Base-by-base conservation (phyloP, 2,113 vertebrate species). In the Tachysurus vachellii region DNA sequence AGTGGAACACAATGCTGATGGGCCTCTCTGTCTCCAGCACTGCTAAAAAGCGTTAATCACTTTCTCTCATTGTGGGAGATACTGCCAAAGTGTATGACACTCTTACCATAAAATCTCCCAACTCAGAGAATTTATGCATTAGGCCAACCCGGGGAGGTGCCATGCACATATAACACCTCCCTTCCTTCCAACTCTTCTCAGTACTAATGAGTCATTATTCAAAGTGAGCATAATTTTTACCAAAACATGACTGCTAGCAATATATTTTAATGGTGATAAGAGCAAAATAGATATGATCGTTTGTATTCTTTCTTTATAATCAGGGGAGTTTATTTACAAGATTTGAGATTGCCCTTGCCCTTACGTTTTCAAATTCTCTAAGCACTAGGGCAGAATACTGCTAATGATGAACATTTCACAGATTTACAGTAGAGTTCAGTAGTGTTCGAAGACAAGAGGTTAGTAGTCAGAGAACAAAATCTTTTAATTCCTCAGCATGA, bases 1-100 rank as follows among this genome's bases (percentile, higher is more conserved):
- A 93, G 94, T 86, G 85, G 90, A 94, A 94, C 93, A 91, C 92
- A 93, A 91, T 84, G 88, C 91, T 92, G 87, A 81, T 59, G 93
- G 93, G 92, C 88, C 82, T 66, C 88, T 89, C 88, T 92, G 92
- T 93, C 91, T 94, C 90, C 86, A 86, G 50, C 83, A 84, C 87
- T 75, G 84, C 91, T 94, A 94, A 94, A 94, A 91, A 87, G 90
- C 89, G 92, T 93, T 94, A 94, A 95, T 94, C 92, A 93, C 92
- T 93, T 93, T 92, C 91, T 77, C 73, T 90, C 66, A 88, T 85
- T 88, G 86, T 91, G 85, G 86, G 62, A 88, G 47, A 85, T 59
- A 76, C 5, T 79, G 85, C 64, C 87, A 80, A 68, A 76, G 75
- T 57, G 83, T 80, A 50, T 28, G 53, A 42, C 64, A 71, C 36